Base-by-base conservation (phyloP, 2,797 vertebrate genomes). In the Lateolabrax maculatus region DNA sequence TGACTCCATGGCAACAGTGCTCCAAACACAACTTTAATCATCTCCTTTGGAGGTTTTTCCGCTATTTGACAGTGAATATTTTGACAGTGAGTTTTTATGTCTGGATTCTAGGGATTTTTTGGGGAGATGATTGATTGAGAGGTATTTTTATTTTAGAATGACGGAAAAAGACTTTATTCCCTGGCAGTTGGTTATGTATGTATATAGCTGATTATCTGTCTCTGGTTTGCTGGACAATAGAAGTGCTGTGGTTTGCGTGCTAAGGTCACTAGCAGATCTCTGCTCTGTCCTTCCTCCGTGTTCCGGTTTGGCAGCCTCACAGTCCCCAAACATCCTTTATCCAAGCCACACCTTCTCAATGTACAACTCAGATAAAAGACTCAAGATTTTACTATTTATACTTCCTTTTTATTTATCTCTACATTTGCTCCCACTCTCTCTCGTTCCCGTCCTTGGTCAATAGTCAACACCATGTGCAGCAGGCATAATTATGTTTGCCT, bases 241-340 rank as follows among this genome's bases (percentile, higher is more conserved):
- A 75, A 75, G 52, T 31, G 84, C 79, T 62, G 87, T 80, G 87
- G 89, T 88, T 92, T 91, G 93, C 92, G 93, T 95, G 92, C 90
- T 93, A 91, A 94, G 91, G 87, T 92, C 92, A 90, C 82, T 67
- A 41, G 84, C 88, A 90, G 85, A 93, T 92, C 89, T 87, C 72
- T 89, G 71, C 85, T 90, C 84, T 91, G 92, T 93, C 92, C 93
- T 94, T 94, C 92, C 94, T 93, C 88, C 12, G 6, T 77, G 71
- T 94, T 93, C 93, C 90, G 87, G 62, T 93, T 90, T 95, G 93
- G 93, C 90, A 91, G 84, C 84, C 82, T 89, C 77, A 19, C 56
- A 76, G 79, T 84, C 89, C 91, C 90, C 80, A 91, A 93, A 93
- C 90, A 93, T 93, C 93, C 93, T 93, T 78, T 81, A 62, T 86